A percentile compares a stretch with the other conserved stretches of the same genome.
phyloP scores from a whole-genome alignment of 2,113 vertebrate genomes.

The Cervus canadensis region DNA sequence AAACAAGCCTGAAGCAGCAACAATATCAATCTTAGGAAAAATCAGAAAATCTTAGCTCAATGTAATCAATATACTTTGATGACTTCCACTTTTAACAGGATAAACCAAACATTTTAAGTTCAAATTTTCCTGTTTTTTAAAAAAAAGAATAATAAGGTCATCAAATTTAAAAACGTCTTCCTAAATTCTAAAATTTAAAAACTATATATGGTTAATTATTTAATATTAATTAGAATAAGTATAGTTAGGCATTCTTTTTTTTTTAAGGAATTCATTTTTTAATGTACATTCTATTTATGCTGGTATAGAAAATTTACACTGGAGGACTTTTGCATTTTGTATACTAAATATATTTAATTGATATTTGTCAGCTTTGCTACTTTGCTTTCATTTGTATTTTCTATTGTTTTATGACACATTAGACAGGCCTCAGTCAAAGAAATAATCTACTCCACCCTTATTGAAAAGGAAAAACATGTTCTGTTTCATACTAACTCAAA shows the following conservation, averaged over 20 bases:
- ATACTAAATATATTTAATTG: not conserved
- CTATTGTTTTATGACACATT: not conserved
- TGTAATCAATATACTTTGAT: not conserved
- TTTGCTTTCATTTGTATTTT: slow-evolving; percentile 29
- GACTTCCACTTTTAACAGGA: slow-evolving; percentile 12
- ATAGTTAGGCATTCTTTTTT: not conserved
- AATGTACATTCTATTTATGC: not conserved
- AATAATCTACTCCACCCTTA: not conserved
- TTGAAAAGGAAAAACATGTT: not conserved
- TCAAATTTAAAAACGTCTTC: not conserved
- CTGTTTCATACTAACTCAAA: not conserved
- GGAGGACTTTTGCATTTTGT: not conserved
- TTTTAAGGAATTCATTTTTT: not conserved
- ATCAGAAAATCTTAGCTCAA: not conserved
- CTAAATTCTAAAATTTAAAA: slow-evolving; percentile 10
- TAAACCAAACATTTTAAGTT: not conserved
- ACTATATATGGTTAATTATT: not conserved
- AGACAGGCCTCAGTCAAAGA: not conserved
- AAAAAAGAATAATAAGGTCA: not conserved
- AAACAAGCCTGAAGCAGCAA: not conserved
- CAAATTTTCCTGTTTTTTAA: not conserved
- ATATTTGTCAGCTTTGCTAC: not conserved
- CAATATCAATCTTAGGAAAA: not conserved
- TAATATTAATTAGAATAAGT: not conserved
- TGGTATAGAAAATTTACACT: not conserved